A percentile compares a stretch with the other conserved stretches of the same genome.
These are phyloP conservation scores for Pyrrhia umbra DNA, from an alignment of 2,888 invertebrate genomes.

Conservation along the genomic window DNA sequence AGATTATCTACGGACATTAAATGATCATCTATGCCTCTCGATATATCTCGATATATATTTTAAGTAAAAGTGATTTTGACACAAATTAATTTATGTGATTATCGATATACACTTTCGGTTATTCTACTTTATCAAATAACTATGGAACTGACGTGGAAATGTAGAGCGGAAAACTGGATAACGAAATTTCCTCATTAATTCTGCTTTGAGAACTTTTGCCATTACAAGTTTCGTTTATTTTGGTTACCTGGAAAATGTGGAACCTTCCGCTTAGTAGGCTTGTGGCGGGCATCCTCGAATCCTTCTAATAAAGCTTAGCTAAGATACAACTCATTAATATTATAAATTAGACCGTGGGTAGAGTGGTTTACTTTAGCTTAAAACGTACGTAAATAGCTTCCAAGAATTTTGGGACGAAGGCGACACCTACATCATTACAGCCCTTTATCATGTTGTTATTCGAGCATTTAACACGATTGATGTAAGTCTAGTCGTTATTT, in stretches of 20 bases:
- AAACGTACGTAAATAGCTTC: slow-evolving; percentile 12
- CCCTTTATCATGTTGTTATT: slow-evolving; percentile 1
- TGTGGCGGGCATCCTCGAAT: background rate
- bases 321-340: slow-evolving; percentile 11
- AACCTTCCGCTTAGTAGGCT: background rate
- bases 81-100: slow-evolving; percentile 23
- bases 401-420: slow-evolving; percentile 3
- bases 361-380: slow-evolving; percentile 4
- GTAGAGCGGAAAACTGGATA: background rate
- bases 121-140: background rate
- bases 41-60: slow-evolving; percentile 11
- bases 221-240: background rate
- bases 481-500: background rate
- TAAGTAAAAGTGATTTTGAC: slow-evolving; percentile 39
- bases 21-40: slow-evolving; percentile 17
- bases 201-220: background rate
- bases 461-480: slow-evolving; percentile 12
- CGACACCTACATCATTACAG: slow-evolving; percentile 6
- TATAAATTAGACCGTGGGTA: slow-evolving; percentile 10
- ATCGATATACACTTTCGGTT: slow-evolving; percentile 17
- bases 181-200: background rate
- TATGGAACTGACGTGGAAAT: background rate
- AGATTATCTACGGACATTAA: slow-evolving; percentile 36
- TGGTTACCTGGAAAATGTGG: background rate
- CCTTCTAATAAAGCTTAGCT: slow-evolving; percentile 1